Conservation (phyloP, 2,797 vertebrate genomes). For the Diglossa cyanea region DNA sequence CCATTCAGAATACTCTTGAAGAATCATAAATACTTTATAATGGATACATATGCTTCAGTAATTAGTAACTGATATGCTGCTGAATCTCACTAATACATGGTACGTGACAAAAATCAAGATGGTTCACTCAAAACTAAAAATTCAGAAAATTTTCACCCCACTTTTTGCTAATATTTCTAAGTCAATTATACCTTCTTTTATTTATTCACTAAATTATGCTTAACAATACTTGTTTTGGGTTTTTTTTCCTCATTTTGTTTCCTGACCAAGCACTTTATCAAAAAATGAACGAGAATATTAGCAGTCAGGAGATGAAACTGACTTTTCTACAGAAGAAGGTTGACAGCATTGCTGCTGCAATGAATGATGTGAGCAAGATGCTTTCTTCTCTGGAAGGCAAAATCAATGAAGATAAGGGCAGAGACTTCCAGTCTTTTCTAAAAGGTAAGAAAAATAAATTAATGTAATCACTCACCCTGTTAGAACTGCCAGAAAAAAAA, state of each 20-base stretch:
- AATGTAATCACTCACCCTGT: slow-evolving; percentile 54
- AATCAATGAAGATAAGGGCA: slow-evolving; percentile 75
- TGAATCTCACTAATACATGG: not conserved
- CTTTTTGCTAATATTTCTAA: not conserved
- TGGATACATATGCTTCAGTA: slow-evolving; percentile 18
- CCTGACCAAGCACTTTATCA: slow-evolving; percentile 58
- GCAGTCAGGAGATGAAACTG: slow-evolving; percentile 73
- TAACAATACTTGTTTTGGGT: not conserved
- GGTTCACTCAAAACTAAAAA: not conserved
- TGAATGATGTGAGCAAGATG: slow-evolving; percentile 61
- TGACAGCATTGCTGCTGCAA: slow-evolving; percentile 66
- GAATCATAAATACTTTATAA: slow-evolving; percentile 41
- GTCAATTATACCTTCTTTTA: not conserved
- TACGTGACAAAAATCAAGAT: slow-evolving; percentile 23
- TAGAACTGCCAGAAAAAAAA: not conserved
- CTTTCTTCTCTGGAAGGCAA: slow-evolving; percentile 78
- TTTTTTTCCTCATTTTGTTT: not conserved
- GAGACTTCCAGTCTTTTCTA: slow-evolving; percentile 70
- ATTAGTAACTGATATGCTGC: slow-evolving; percentile 27
- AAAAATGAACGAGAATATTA: slow-evolving; percentile 75
- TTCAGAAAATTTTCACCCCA: not conserved
- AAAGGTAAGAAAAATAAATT: slow-evolving; percentile 75
- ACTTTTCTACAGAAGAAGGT: slow-evolving; percentile 73
- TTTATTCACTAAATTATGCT: not conserved
- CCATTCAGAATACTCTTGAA: not conserved